These are phyloP conservation scores for Creontiades dilutus DNA, from an alignment of 2,888 invertebrate genomes.

Conservation along the genomic window DNA sequence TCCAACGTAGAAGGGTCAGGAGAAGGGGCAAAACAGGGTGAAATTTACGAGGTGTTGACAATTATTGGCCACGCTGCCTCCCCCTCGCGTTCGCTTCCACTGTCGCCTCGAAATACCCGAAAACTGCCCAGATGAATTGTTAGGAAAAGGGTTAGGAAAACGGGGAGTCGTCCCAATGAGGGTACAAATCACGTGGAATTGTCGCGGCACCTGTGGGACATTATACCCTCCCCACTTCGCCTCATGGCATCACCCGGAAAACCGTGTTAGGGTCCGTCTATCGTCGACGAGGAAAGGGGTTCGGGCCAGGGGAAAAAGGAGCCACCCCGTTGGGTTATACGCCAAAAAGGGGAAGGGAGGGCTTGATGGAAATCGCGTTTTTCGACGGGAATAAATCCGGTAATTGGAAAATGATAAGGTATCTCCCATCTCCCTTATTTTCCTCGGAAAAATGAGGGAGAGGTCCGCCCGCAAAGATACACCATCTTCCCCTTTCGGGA, in stretches of 20 bases:
- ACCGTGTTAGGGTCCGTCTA: not conserved
- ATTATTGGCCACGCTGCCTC: slow-evolving; percentile 38
- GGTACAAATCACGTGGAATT: slow-evolving; percentile 30
- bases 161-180: slow-evolving; percentile 16
- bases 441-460: not conserved
- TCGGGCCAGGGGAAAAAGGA: too few species aligned
- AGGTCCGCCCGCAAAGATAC: slow-evolving; percentile 6
- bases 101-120: not conserved
- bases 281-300: not conserved
- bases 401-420: slow-evolving; percentile 65
- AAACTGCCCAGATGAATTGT: slow-evolving; percentile 56
- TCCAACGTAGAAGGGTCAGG: not conserved
- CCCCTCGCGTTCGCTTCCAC: not conserved
- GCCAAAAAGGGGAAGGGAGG: not conserved
- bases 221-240: not conserved
- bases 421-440: not conserved
- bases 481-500: not conserved
- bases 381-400: slow-evolving; percentile 50
- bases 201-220: slow-evolving; percentile 48
- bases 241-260: not conserved
- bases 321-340: too few species aligned
- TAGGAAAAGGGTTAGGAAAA: slow-evolving; percentile 16
- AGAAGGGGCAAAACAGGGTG: not conserved
- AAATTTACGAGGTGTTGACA: slow-evolving; percentile 59
- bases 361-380: not conserved